phyloP scores from a whole-genome alignment of 2,888 invertebrate species.

The Eulithis testata region DNA sequence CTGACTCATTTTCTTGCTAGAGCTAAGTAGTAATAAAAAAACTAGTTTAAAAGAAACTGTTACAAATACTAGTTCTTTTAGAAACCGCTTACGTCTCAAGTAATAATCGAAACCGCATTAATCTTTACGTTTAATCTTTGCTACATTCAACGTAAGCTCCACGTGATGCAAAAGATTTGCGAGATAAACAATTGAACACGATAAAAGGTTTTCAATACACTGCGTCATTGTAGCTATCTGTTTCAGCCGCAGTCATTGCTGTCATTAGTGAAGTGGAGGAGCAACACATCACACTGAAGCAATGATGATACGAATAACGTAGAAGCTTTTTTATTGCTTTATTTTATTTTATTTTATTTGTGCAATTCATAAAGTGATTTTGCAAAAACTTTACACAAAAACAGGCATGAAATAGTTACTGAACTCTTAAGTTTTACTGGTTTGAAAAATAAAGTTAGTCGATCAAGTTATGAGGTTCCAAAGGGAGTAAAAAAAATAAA shows the following conservation, averaged over 20 bases:
- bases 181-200: slow-evolving; percentile 27
- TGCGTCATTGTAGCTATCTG: slow-evolving; percentile 31
- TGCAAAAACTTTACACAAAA: too few relatives aligned
- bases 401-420: too few relatives aligned
- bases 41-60: background rate
- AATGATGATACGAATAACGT: background rate
- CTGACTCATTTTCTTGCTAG: background rate
- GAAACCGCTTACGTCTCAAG: background rate
- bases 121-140: background rate
- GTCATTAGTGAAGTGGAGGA: slow-evolving; percentile 32
- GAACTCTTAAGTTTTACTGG: too few relatives aligned
- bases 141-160: slow-evolving; percentile 6
- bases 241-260: slow-evolving; percentile 26
- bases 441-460: too few relatives aligned
- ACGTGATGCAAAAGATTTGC: slow-evolving; percentile 13
- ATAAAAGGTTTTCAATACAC: slow-evolving; percentile 34
- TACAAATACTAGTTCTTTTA: background rate
- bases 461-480: too few relatives aligned
- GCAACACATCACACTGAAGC: slow-evolving; percentile 13
- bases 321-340: background rate
- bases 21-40: background rate
- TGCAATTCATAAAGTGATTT: too few relatives aligned
- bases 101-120: background rate
- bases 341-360: too few relatives aligned
- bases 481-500: too few relatives aligned